Evolutionary conservation across 2,113 vertebrate genomes (phyloP), one percentile per base, ranked within the genome.

Genomic region (Saccopteryx leptura): DNA sequence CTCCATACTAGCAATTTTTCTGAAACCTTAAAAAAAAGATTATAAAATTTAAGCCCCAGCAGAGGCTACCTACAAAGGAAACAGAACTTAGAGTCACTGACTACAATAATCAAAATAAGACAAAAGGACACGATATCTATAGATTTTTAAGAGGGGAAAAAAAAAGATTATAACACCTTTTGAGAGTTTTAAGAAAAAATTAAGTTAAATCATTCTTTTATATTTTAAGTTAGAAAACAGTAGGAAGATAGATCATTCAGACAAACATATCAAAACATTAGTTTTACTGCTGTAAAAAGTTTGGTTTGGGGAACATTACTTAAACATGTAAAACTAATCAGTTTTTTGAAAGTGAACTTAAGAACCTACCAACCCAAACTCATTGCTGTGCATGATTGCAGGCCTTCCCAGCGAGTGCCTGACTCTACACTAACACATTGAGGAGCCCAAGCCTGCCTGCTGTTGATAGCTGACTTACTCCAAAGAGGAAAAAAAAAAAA

Each of bases 151-250:
- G 14, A 19, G 7, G 39, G 39, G n/a, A n/a, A 39, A 39, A 52
- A 39, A 68, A 74, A 50, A 33, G 5, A 39, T 54, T 54, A 0
- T 8, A 74, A 52, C 11, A 46, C 1, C 9, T 87, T 63, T 93
- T 28, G 5, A 5, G 46, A 68, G 4, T 19, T 88, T 87, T 63
- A 82, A 88, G 5, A 1, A 68, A 56, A 83, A 39, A 39, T 2
- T 50, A 84, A 54, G 4, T 26, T 39, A 80, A 72, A 52, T 3
- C 7, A 1, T 75, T 58, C 18, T 81, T n/a, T 33, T n/a, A 92
- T 15, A 74, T 83, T 68, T 68, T 85, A 46, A 80, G 26, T 80
- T 54, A 92, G 39, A 26, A 80, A 94, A 94, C 5, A 66, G 48
- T 83, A 10, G 2, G 13, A 23, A 91, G 18, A 61, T 11, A 66